Evolutionary conservation across 2,113 vertebrate species (phyloP).

Genomic region (Hemiprocne comata): DNA sequence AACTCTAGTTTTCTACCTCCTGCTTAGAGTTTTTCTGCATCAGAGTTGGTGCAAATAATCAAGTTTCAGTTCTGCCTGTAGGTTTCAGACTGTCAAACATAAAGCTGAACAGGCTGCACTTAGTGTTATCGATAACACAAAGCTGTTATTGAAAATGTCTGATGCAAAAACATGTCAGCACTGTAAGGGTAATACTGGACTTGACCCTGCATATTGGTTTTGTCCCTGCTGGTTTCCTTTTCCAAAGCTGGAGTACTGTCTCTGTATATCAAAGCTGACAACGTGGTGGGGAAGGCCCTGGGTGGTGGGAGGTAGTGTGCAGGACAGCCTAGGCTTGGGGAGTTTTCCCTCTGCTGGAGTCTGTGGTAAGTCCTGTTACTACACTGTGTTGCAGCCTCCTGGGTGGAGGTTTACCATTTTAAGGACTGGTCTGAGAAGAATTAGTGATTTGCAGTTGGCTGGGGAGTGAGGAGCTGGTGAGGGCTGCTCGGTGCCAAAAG

Average conservation of each 20-base stretch:
- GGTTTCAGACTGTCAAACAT: not conserved
- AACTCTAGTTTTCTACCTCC: not conserved
- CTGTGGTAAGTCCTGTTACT: not conserved
- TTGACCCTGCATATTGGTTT: not conserved
- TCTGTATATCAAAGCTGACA: not conserved
- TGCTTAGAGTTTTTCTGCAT: not conserved
- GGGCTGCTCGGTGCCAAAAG: not conserved
- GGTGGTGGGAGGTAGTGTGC: not conserved
- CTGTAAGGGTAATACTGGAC: not conserved
- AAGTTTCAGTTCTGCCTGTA: not conserved
- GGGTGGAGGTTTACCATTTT: not conserved
- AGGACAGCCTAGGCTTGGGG: not conserved
- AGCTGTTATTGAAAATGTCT: not conserved
- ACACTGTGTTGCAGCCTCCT: not conserved
- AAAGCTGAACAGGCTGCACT: not conserved
- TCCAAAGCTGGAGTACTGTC: not conserved
- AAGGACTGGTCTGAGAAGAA: not conserved
- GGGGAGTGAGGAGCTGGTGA: not conserved
- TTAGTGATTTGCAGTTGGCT: not conserved
- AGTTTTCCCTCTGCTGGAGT: not conserved
- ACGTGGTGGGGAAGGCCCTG: accelerated
- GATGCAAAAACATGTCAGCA: not conserved
- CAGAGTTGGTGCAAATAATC: not conserved
- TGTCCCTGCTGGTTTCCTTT: not conserved
- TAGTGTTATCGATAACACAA: not conserved